phyloP scores from a whole-genome alignment of 2,888 invertebrate genomes.

The Falcaria lacertinaria region DNA sequence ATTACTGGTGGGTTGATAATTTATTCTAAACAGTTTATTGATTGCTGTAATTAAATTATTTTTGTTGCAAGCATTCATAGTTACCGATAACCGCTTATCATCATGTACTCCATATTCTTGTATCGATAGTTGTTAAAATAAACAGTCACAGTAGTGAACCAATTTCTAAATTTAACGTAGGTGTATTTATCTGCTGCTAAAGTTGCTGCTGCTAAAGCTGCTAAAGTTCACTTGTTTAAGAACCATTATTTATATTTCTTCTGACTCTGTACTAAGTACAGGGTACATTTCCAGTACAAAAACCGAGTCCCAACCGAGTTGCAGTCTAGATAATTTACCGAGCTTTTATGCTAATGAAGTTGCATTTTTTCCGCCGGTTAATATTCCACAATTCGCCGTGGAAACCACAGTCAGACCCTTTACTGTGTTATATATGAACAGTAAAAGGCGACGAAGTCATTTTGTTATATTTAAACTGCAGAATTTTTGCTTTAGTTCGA shows the following conservation, averaged over 20 bases:
- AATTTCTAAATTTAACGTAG: too few relatives aligned
- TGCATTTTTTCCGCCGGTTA: background rate
- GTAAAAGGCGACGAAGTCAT: background rate
- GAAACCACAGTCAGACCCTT: background rate
- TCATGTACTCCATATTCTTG: too few relatives aligned
- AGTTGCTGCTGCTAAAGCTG: background rate
- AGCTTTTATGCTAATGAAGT: conserved; percentile 3
- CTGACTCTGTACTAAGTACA: background rate
- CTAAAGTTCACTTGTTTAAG: background rate
- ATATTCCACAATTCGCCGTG: background rate
- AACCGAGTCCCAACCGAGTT: background rate
- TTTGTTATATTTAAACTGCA: too few relatives aligned
- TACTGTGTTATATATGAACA: background rate
- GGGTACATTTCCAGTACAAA: conserved; percentile 1
- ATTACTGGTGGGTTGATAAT: too few relatives aligned
- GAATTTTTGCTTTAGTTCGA: too few relatives aligned
- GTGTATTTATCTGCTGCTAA: too few relatives aligned
- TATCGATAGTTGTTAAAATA: too few relatives aligned
- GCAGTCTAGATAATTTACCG: conserved; percentile 1
- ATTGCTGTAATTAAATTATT: too few relatives aligned
- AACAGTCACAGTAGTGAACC: too few relatives aligned
- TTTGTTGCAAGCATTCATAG: too few relatives aligned
- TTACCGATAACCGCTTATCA: too few relatives aligned
- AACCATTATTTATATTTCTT: background rate
- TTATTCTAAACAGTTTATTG: too few relatives aligned